Conservation (phyloP, 2,797 vertebrate genomes). For the Pseudomugil tenellus region DNA sequence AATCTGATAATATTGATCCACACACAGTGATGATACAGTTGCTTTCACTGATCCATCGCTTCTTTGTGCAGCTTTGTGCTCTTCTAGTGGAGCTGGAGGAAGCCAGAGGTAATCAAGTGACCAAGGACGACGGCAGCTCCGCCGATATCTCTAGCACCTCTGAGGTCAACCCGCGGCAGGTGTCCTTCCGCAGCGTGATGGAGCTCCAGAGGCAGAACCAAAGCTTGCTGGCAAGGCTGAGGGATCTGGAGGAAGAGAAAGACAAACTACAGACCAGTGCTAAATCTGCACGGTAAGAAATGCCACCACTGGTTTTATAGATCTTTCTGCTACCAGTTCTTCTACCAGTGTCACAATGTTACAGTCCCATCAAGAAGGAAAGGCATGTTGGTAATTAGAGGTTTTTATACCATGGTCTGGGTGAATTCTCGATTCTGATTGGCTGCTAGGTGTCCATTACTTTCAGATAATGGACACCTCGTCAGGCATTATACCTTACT, state of each 20-base stretch:
- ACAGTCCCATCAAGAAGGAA: not conserved
- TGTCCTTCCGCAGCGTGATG: slow-evolving; percentile 92
- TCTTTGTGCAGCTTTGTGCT: slow-evolving; percentile 83
- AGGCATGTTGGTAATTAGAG: not conserved
- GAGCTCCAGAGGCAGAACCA: slow-evolving; percentile 96
- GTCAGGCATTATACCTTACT: too few species aligned
- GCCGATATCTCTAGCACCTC: slow-evolving; percentile 77
- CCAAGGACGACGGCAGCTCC: slow-evolving; percentile 88
- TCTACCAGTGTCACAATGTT: not conserved
- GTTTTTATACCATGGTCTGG: too few species aligned
- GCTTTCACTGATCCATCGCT: not conserved
- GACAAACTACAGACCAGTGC: slow-evolving; percentile 86
- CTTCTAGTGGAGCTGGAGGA: slow-evolving; percentile 94
- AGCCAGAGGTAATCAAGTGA: slow-evolving; percentile 88
- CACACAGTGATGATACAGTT: not conserved
- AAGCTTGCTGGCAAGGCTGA: slow-evolving; percentile 86
- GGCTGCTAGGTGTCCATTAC: too few species aligned
- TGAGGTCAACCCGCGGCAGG: slow-evolving; percentile 77
- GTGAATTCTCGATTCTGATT: too few species aligned
- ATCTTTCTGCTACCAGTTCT: not conserved
- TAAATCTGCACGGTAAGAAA: slow-evolving; percentile 86
- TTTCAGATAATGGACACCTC: too few species aligned
- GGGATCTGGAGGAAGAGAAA: slow-evolving; percentile 89
- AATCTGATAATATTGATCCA: not conserved
- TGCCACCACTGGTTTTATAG: too few species aligned